Evolutionary conservation across 2,888 invertebrate genomes (phyloP), one percentile per base, ranked within the genome.

Genomic region (Aphidius colemani): DNA sequence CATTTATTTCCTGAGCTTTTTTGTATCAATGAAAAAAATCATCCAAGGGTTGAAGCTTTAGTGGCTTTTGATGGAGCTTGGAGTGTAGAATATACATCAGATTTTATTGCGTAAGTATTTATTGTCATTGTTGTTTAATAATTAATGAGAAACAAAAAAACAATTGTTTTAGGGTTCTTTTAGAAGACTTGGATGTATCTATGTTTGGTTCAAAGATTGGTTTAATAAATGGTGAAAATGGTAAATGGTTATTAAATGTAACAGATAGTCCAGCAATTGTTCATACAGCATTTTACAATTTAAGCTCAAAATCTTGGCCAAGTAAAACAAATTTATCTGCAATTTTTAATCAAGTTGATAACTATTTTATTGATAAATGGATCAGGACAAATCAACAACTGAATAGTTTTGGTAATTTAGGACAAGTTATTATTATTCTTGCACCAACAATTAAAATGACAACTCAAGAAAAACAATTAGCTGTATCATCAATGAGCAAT

Each of bases 191-290:
- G 5, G 88, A 89, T 71, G 84, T 89, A 39, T 85, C 86, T 7
- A 82, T 83, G 70, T 84, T 86, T 70, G 87, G 88, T 1, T 89
- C 89, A 63, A 85, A 85, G 55, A 78, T 90, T 66, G 87, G 87
- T 1, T 78, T 90, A 40, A 80, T 90, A 41, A 88, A 90, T 70
- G 89, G 90, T 1, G 85, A 85, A 74, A 86, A 85, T 0, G 90
- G 88, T 13, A 75, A 82, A 30, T 88, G 87, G 87, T 81, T 90
- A 50, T 85, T 86, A 10, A 87, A 87, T 57, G 84, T 86, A 3
- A 86, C 87, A 0, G 79, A 84, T 56, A 88, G 88, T 73, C 79
- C 88, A 10, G 85, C 88, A 7, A 76, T 78, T 50, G 75, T 83
- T 49, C 85, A 77, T 65, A 64, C 71, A 30, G 64, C 70, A 10